Evolutionary conservation across 1,140 invertebrate species (phyloP), one percentile per base, ranked within the genome.

Genomic region (Drosophila serrata): DNA sequence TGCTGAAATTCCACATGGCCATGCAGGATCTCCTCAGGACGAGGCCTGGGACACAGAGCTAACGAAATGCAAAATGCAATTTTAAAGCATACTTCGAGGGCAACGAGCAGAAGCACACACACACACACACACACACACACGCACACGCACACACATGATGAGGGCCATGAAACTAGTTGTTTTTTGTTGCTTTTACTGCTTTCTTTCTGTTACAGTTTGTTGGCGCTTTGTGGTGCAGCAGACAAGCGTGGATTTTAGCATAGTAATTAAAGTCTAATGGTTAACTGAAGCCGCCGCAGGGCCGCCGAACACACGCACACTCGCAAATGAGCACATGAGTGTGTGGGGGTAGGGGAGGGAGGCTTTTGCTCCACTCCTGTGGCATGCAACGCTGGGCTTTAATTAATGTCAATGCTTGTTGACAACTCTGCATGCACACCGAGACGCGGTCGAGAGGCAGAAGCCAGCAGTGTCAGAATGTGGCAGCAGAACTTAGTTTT

Each of bases 331-430:
- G 56, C 39, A 72, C 48, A 49, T 11, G 56, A 45, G 42, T 17
- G 12, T 11, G 42, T 15, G 1, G 15, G 37, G 15, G 37, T 1
- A 39, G 9, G 17, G 11, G 40, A 9, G 5, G 6, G 19, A 11
- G 19, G 19, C 42, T 6, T 1, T 43, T n/a, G 19, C 19, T 48
- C 45, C 45, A 27, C 45, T 29, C 46, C 46, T 31, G 77, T 76
- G 46, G 79, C 79, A 87, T 87, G 82, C 82, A 82, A 82, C 82
- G 70, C 45, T 87, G 82, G 62, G 65, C 79, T 87, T 87, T 87
- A 87, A 87, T 87, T 87, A 87, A 87, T 87, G 82, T 82, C 82
- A 87, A 86, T 87, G 82, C 82, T 87, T 86, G 82, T 86, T 82
- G 82, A 86, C 79, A 87, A 79, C 75, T 82, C 73, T 57, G 49